Conservation (phyloP, 2,113 vertebrate genomes). For the Puntigrus tetrazona region DNA sequence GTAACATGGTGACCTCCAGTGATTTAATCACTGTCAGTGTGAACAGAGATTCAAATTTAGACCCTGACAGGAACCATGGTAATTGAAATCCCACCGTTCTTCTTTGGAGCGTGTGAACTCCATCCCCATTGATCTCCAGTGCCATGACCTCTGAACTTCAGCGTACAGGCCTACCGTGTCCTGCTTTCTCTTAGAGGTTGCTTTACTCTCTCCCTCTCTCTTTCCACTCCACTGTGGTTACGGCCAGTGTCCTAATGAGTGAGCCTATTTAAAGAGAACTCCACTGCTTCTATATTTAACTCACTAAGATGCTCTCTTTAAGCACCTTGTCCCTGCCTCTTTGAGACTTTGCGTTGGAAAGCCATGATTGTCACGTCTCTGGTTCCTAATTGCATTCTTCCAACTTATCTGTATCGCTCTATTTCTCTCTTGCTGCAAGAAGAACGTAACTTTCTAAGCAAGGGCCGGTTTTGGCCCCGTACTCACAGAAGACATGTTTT, state of each 20-base stretch:
- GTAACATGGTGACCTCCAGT: constrained; percentile 1
- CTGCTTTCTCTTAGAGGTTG: background rate
- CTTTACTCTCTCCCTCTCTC: constrained; percentile 19
- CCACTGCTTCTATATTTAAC: constrained; percentile 68
- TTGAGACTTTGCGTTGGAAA: constrained; percentile 31
- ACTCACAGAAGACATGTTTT: constrained; percentile 64
- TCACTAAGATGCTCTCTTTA: constrained; percentile 61
- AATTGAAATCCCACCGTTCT: constrained; percentile 45
- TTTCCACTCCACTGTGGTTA: constrained; percentile 43
- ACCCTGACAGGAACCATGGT: constrained; percentile 23
- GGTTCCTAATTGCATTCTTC: background rate
- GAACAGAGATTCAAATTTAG: background rate
- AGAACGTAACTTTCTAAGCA: background rate
- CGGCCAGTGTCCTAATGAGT: constrained; percentile 68
- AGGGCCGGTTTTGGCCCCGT: background rate
- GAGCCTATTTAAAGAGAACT: constrained; percentile 67
- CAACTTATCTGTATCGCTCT: background rate
- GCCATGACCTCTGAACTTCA: constrained; percentile 61
- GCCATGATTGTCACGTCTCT: background rate
- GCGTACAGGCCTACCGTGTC: constrained; percentile 55
- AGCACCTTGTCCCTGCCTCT: constrained; percentile 16
- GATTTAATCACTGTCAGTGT: constrained; percentile 23
- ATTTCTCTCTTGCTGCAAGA: background rate
- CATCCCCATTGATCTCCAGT: constrained; percentile 57
- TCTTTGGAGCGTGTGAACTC: constrained; percentile 69